Evolutionary conservation across 30 jellyfish, hydroid and myxozoan species (phyloP), one percentile per base, ranked within the genome.

Genomic region (Aurelia sp.): DNA sequence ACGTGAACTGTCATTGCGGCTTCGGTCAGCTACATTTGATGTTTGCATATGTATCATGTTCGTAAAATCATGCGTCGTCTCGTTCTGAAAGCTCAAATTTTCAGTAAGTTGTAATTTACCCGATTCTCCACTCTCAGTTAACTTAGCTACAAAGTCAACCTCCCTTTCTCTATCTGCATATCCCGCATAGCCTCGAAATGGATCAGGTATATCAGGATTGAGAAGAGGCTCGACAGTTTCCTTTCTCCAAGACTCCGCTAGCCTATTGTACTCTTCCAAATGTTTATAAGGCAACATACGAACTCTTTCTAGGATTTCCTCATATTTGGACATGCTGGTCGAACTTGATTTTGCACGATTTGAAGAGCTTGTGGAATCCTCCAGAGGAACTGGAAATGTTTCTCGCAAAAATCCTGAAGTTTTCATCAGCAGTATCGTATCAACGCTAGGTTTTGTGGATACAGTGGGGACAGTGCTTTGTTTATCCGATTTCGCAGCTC

Each of bases 191-290:
- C 76, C 72, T 31, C 52, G 15, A 78, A 78, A 78, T 19, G 72
- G 59, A 16, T 78, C 80, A 17, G 80, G 80, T 18, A 78, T 48
- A 10, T 78, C 67, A 24, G 93, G 93, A n/a, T 73, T 68, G 10
- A 84, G 33, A 13, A 84, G 87, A n/a, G 90, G 89, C 80, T 76
- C 95, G 5, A 86, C 90, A 75, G 89, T 70, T 55, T 86, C 95
- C 31, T 76, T 86, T 69, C 89, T 66, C 90, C 90, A 86, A 22
- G 89, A 76, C 60, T 76, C 89, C 13, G 75, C 74, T 38, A 86
- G 70, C 53, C 51, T 66, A 18, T 76, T 75, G 50, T 76, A 72
- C 59, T 86, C 95, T 86, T 86, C 85, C 18, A 17, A 80, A 40
- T 86, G 88, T 19, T 53, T 55, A 52, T 63, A 65, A 44, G 95